Base-by-base conservation (phyloP, 2,797 vertebrate genomes). In the Pangasius macronema region DNA sequence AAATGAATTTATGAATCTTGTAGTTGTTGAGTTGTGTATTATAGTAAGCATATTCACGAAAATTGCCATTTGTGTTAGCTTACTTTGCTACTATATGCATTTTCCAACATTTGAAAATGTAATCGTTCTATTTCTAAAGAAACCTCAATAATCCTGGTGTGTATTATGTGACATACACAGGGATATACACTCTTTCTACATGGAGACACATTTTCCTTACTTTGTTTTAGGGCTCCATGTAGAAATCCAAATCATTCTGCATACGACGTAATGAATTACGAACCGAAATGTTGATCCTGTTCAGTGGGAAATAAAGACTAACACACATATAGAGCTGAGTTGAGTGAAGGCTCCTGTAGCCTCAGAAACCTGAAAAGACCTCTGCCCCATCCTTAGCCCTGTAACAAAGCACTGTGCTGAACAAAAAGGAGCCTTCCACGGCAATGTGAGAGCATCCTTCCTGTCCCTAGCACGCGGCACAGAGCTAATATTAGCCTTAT, bases 401-500 rank as follows among this genome's bases (percentile, higher is more conserved):
- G 65, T 85, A 83, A 86, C 85, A 86, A 88, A 88, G 80, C 36
- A 70, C 92, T 92, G 83, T 90, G 93, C 88, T 84, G 83, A 91
- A 77, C 93, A 92, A 94, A 93, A 94, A 95, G 90, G 86, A 86
- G 91, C 90, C 93, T 93, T 83, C 27, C 33, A 30, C 5, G 67
- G 81, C 42, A 83, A 83, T 67, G 81, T 83, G 81, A 83, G 89
- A 93, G 87, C 89, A 67, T 67, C 80, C 46, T 55, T 46, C 83
- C 91, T 91, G 90, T 93, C 92, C 93, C 91, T 94, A 92, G 92
- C 91, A 91, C 89, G 13, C 24, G 89, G 92, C 85, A 88, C 91
- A 79, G 79, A 94, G 91, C 94, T 94, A 94, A 95, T 91, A 93
- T 91, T 92, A 92, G 90, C 89, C 91, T 85, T 92, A 93, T 95